Evolutionary conservation across 2,888 invertebrate genomes (phyloP), one percentile per base, ranked within the genome.

Genomic region (Lasioglossum pauxillum): DNA sequence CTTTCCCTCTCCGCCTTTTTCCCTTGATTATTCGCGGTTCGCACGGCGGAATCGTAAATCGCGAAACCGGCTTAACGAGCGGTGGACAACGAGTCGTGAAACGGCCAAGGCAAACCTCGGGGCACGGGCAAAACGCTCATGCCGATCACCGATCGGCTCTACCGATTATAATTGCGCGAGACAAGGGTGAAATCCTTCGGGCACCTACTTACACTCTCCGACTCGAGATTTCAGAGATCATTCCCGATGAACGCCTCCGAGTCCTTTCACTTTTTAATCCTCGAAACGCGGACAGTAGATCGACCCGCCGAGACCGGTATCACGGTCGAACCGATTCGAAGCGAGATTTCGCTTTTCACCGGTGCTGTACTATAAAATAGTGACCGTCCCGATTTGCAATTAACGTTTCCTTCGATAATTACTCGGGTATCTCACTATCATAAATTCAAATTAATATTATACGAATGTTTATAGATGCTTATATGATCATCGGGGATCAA

Each of bases 1-100:
- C 74, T 72, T 72, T 67, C 19, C 44, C 46, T 35, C 41, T 38
- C 60, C 27, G 41, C 60, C 64, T n/a, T 71, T 73, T 84, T 75
- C 46, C 60, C 84, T 89, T 78, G 80, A 90, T 89, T 88, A 89
- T 86, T 90, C 82, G 84, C 80, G 53, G 82, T 90, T 90, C 75
- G 79, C 78, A 71, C 71, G 75, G 81, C 57, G 80, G 71, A 89
- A 89, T 85, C 80, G 85, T 90, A 89, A 90, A 90, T 90, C 87
- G 83, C 76, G 80, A 83, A 86, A 89, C 89, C 78, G 78, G 85
- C 82, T 88, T 90, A 90, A 90, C 86, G 83, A 90, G 88, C 57
- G 75, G 72, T 82, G 90, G 81, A 86, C 84, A 83, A 90, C 80
- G 85, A 81, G 72, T 89, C 74, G 79, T 77, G 89, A 89, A 85